Base-by-base conservation (phyloP, 1,140 invertebrate genomes). In the Dinothrombium tinctorium region DNA sequence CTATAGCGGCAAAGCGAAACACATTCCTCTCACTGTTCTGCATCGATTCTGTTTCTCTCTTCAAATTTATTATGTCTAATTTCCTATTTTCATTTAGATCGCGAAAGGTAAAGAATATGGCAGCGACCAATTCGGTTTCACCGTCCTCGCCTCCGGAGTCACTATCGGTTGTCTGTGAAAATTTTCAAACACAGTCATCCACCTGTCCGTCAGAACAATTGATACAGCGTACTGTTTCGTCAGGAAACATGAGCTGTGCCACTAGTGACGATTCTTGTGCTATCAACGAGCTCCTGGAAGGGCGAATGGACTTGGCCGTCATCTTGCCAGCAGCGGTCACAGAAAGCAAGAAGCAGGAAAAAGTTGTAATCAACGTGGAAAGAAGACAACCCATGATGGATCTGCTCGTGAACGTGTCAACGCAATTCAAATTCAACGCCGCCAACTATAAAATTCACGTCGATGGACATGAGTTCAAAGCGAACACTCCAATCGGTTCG, bases 341-440 rank as follows among this genome's bases (percentile, higher is more conserved):
- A 25, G 24, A 8, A 39, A 12, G 11, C 8, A 14, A 8, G 24
- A 37, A 12, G 11, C 21, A 25, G n/a, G 20, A 39, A 12, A 15
- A 26, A 24, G 28, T 41, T 28, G 19, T 37, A 17, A 29, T 41
- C 24, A 40, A 26, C 23, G 40, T 45, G 17, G 40, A 45, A 20
- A 4, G 11, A 4, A 48, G 76, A 52, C 76, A 72, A 8, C 74
- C 75, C 23, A 77, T 81, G 73, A 74, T 78, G 71, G 77, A 80
- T 55, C 63, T 81, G 21, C 61, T 79, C 44, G 70, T 81, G 39
- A 74, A 77, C 52, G 67, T 77, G 37, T 69, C 74, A 31, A 76
- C 71, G 77, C n/a, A 69, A 72, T 53, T 66, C 71, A 3, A 53
- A 58, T 19, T 50, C 38, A 36, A 46, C 33, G 29, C 47, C 0